Evolutionary conservation across 35 echinoderm and acorn worm species (phyloP).

Genomic region (Strongylocentrotus purpuratus): DNA sequence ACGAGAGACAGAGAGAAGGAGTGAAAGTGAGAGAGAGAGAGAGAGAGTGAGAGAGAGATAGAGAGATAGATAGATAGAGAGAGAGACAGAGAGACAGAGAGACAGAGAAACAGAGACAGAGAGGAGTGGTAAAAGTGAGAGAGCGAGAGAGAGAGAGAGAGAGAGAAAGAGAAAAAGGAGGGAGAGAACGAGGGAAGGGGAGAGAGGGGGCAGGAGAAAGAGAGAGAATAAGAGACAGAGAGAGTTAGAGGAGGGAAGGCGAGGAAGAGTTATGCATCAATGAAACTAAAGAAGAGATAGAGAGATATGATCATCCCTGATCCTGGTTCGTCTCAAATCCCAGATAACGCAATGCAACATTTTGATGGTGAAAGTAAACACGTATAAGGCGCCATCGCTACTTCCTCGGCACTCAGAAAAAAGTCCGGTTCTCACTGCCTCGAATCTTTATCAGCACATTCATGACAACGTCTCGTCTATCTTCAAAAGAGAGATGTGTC

Average conservation of each 20-base stretch:
- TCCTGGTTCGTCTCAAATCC: neutral
- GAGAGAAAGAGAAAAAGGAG: neutral
- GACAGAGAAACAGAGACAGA: too few species aligned
- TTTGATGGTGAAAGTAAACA: neutral
- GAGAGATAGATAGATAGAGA: neutral
- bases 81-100: neutral
- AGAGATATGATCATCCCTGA: neutral
- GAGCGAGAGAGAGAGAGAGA: neutral
- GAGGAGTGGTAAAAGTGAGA: neutral
- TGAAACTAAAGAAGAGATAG: neutral
- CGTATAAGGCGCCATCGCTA: neutral
- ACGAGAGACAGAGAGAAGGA: too few species aligned
- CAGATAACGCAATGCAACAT: constrained; percentile 4
- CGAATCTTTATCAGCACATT: too few species aligned
- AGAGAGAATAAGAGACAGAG: too few species aligned
- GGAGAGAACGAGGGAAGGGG: neutral
- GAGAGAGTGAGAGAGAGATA: neutral
- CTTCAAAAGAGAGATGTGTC: too few species aligned
- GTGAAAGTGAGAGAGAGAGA: neutral
- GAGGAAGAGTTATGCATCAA: neutral
- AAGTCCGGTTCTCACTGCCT: neutral
- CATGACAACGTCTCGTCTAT: too few species aligned
- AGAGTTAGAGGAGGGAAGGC: too few species aligned
- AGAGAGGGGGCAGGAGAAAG: too few species aligned
- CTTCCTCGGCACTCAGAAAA: neutral